A percentile compares a stretch with the other conserved stretches of the same genome.
These are phyloP conservation scores for Mythimna vitellina DNA, from an alignment of 2,888 invertebrate genomes.

Conservation along the genomic window DNA sequence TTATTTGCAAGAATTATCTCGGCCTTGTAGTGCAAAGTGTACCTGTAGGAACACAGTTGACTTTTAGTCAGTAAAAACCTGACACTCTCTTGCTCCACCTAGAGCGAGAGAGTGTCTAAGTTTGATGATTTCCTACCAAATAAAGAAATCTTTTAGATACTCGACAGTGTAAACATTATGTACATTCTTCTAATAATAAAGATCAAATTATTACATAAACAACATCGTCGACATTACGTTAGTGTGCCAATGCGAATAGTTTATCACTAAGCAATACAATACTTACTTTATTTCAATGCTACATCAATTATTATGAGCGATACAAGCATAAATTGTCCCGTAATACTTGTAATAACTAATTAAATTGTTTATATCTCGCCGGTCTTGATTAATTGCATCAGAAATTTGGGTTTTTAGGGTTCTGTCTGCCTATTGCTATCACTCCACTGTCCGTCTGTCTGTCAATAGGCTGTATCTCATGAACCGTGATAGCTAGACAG, in stretches of 20 bases:
- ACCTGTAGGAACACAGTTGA: no score
- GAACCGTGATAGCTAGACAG: no score
- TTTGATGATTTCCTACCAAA: no score
- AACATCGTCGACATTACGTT: conserved; percentile 22
- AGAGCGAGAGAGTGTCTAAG: no score
- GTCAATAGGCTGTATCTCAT: no score
- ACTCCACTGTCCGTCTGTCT: no score
- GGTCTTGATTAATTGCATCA: conserved; percentile 35
- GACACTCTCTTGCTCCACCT: no score
- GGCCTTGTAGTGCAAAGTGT: no score
- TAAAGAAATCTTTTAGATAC: no score
- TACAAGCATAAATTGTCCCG: conserved; percentile 28
- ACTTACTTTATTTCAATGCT: conserved; percentile 30
- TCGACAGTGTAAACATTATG: neutral
- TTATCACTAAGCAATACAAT: conserved; percentile 38
- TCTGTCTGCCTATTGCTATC: no score
- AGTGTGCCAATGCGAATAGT: conserved; percentile 44
- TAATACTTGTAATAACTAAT: conserved; percentile 35
- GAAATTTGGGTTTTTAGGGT: neutral
- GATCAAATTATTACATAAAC: conserved; percentile 20
- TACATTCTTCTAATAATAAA: conserved; percentile 1
- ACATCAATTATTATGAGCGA: conserved; percentile 19
- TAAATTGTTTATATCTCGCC: conserved; percentile 34
- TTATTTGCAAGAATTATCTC: no score
- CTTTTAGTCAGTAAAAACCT: no score